Evolutionary conservation across 23 tunicate genomes (phyloP), one percentile per base, ranked within the genome.

Genomic region (Pegea sp.): DNA sequence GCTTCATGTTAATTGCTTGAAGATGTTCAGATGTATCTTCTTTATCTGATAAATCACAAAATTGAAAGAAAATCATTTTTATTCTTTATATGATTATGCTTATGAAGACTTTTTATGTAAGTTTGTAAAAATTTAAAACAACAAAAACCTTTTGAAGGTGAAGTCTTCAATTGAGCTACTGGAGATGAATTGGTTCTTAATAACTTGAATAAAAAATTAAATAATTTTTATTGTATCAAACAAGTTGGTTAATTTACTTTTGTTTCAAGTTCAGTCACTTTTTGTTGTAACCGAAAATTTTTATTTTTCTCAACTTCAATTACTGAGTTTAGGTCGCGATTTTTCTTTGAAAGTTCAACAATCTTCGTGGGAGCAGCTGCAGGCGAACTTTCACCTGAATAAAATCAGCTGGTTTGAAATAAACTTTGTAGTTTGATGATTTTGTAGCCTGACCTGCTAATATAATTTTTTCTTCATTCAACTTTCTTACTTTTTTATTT

Each of bases 331-430:
- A 84, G 43, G 19, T 84, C 95, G 20, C 95, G 46, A 34, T 73
- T 84, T 58, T 70, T 67, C 63, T 84, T 84, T 1, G 95, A 84
- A 57, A 84, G 48, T 1, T 84, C 95, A 52, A 84, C 95, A 49
- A 84, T 84, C 58, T 84, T 84, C 16, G 66, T 68, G 2, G 95
- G 68, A 28, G 84, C 95, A 16, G 95, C 42, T 28, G 65, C 76
- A 44, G 67, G 72, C 2, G 70, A 52, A 0, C 84, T 84, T 24
- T 84, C 84, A 56, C 49, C 95, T 84, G 24, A 2, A 57, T 24
- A 38, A 4, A 22, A 8, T 38, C 13, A 38, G 11, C 11, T 8
- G 46, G 16, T 8, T 8, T 38, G 46, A 38, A 38, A 38, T 38
- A 16, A 38, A 8, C 16, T 38, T 38, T 38, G 11, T 38, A 8